Conservation (phyloP, 2,113 vertebrate species). For the Gadus chalcogrammus region DNA sequence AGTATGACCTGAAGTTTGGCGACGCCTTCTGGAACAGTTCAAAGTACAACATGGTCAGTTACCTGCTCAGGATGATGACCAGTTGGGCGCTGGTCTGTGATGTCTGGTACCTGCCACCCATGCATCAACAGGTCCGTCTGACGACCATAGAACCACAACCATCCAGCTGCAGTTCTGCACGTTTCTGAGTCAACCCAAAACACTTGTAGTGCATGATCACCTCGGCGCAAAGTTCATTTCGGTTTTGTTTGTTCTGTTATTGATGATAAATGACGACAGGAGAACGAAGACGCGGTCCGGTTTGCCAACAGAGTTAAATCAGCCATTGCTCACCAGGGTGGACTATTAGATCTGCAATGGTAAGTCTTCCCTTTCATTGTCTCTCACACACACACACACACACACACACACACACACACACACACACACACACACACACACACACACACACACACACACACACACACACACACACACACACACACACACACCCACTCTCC, state of each 20-base stretch:
- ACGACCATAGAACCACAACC: neutral
- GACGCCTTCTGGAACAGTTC: conserved; percentile 99
- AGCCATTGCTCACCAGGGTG: conserved; percentile 89
- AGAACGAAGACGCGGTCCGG: conserved; percentile 89
- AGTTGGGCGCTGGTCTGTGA: conserved; percentile 98
- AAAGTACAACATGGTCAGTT: conserved; percentile 90
- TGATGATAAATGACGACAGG: conserved; percentile 65
- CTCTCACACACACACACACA: too few relatives aligned
- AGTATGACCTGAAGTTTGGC: conserved; percentile 97
- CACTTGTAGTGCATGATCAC: too few relatives aligned
- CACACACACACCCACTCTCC: too few relatives aligned
- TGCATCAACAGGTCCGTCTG: conserved; percentile 84
- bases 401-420: too few relatives aligned
- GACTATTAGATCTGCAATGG: conserved; percentile 91
- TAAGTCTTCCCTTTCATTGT: conserved; percentile 58
- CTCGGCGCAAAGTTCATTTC: neutral
- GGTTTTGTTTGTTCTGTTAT: conserved; percentile 12
- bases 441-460: too few relatives aligned
- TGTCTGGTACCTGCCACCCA: conserved; percentile 92
- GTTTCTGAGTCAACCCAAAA: too few relatives aligned
- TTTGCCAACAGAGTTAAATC: conserved; percentile 97
- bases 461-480: too few relatives aligned
- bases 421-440: too few relatives aligned
- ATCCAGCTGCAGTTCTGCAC: neutral
- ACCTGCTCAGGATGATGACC: conserved; percentile 94